These are phyloP conservation scores for Sebastes ruberrimus DNA, from an alignment of 2,797 vertebrate genomes.

Conservation along the genomic window DNA sequence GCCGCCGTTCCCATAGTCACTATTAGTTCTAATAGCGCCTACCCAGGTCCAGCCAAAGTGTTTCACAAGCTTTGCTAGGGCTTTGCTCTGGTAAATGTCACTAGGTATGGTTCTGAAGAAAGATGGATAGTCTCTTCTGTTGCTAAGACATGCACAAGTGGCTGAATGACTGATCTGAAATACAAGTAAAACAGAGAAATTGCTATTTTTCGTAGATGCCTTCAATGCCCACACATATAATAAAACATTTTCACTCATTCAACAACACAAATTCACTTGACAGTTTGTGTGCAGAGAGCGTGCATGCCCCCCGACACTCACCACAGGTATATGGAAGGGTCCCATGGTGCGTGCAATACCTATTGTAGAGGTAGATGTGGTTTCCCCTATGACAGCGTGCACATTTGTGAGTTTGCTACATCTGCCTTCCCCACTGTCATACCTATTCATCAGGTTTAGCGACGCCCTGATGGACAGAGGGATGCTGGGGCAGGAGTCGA, in stretches of 20 bases:
- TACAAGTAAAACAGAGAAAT: background rate
- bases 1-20: constrained; percentile 83
- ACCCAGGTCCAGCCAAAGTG: constrained; percentile 87
- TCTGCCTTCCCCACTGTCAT: constrained; percentile 42
- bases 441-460: constrained; percentile 79
- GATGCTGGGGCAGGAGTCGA: constrained; percentile 82
- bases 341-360: constrained; percentile 82
- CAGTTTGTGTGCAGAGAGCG: background rate
- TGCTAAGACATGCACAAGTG: constrained; percentile 84
- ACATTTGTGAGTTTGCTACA: constrained; percentile 73
- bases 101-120: constrained; percentile 86
- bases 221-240: background rate
- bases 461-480: constrained; percentile 82
- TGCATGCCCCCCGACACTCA: constrained; percentile 57
- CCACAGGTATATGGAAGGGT: constrained; percentile 84
- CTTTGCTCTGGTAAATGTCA: constrained; percentile 82
- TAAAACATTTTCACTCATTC: background rate
- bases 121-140: constrained; percentile 81
- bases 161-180: constrained; percentile 86
- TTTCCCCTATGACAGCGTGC: constrained; percentile 83
- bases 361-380: constrained; percentile 85
- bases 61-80: constrained; percentile 82
- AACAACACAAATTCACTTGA: background rate
- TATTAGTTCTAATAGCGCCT: constrained; percentile 81
- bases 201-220: background rate